Percentiles rank a stretch among this genome's conserved stretches.
Conservation (phyloP, 2,888 invertebrate genomes). For the Tryphoninae sp. region DNA sequence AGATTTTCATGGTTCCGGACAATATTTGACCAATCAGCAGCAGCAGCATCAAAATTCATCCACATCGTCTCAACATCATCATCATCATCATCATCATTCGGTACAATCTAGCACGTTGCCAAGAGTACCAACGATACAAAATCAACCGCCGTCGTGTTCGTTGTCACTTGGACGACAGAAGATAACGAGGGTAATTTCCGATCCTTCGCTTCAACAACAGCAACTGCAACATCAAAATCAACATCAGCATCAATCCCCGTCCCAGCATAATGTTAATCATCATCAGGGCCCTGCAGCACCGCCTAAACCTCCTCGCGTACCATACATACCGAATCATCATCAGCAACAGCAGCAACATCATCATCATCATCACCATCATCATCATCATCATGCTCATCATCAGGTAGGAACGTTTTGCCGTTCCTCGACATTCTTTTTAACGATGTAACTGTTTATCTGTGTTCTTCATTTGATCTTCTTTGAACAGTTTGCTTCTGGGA, state of each 20-base stretch:
- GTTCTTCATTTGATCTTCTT: too few relatives aligned
- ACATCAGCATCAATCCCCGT: slow-evolving; percentile 64
- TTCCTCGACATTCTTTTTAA: not conserved
- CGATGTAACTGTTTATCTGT: too few relatives aligned
- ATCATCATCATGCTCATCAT: slow-evolving; percentile 69
- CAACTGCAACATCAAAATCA: slow-evolving; percentile 69
- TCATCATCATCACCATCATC: slow-evolving; percentile 73
- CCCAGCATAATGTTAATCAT: slow-evolving; percentile 70
- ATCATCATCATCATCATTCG: slow-evolving; percentile 63
- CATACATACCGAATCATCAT: slow-evolving; percentile 79
- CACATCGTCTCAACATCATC: slow-evolving; percentile 54
- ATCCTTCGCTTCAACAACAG: slow-evolving; percentile 80
- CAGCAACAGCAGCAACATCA: slow-evolving; percentile 65
- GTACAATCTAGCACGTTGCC: slow-evolving; percentile 77
- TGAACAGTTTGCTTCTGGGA: too few relatives aligned
- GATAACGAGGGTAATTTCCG: slow-evolving; percentile 85
- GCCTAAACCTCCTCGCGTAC: slow-evolving; percentile 86
- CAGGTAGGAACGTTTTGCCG: slow-evolving; percentile 49
- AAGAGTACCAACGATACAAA: slow-evolving; percentile 76
- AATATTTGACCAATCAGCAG: slow-evolving; percentile 58
- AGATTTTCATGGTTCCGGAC: slow-evolving; percentile 61
- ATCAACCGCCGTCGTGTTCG: slow-evolving; percentile 76
- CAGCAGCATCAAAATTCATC: slow-evolving; percentile 21
- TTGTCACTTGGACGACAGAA: slow-evolving; percentile 79
- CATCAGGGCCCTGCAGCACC: slow-evolving; percentile 81